A percentile compares a stretch with the other conserved stretches of the same genome.
These are phyloP conservation scores for Rana temporaria DNA, from an alignment of 2,113 vertebrate genomes.

Conservation along the genomic window DNA sequence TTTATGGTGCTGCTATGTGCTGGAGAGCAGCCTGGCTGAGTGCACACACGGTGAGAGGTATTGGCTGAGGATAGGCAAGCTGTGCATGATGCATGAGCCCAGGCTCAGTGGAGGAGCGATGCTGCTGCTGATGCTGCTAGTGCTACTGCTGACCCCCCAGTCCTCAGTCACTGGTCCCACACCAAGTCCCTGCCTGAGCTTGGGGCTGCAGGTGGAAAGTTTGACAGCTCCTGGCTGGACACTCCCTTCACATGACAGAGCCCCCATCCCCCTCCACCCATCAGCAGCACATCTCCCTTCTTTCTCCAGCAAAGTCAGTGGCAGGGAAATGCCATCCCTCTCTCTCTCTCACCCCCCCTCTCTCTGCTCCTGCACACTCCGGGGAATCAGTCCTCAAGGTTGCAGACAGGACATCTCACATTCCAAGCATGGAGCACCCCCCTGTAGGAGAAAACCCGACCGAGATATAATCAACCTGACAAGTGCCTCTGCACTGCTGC, in stretches of 20 bases:
- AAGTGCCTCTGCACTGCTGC: constrained; percentile 14
- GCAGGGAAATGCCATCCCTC: constrained; percentile 25
- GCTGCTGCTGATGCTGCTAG: no score
- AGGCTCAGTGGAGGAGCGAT: constrained; percentile 3
- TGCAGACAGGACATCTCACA: constrained; percentile 39
- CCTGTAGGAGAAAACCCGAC: constrained; percentile 2
- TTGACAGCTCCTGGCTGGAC: constrained; percentile 43
- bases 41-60: constrained; percentile 33
- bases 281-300: constrained; percentile 19
- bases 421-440: background rate
- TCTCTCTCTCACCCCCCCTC: background rate
- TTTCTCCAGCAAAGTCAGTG: constrained; percentile 2
- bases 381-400: constrained; percentile 37
- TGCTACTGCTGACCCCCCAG: constrained; percentile 3
- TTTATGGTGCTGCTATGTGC: background rate
- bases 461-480: constrained; percentile 24
- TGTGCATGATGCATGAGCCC: constrained; percentile 8
- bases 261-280: constrained; percentile 25
- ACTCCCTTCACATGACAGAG: constrained; percentile 18
- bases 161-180: constrained; percentile 8
- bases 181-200: constrained; percentile 9
- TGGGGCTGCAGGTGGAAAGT: constrained; percentile 46
- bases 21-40: constrained; percentile 8
- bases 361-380: constrained; percentile 23
- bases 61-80: constrained; percentile 11